A percentile compares a stretch with the other conserved stretches of the same genome.
phyloP scores from a whole-genome alignment of 2,113 vertebrate species.

The Micronycteris hirsuta region DNA sequence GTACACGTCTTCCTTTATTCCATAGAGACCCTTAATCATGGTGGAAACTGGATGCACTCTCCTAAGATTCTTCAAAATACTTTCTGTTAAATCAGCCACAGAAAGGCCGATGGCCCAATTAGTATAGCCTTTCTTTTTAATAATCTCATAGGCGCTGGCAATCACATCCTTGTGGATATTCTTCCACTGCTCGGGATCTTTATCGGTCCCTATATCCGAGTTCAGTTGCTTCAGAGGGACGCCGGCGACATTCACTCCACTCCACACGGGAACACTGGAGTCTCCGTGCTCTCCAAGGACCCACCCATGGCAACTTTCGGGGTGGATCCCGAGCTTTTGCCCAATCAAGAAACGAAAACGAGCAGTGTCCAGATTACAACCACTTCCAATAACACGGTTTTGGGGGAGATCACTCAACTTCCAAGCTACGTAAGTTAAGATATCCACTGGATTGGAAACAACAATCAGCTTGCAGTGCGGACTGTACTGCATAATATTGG shows the following conservation, averaged over 20 bases:
- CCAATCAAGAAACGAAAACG: conserved; percentile 89
- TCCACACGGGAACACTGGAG: conserved; percentile 54
- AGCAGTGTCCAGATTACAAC: conserved; percentile 89
- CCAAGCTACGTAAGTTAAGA: conserved; percentile 89
- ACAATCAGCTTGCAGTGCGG: conserved; percentile 50
- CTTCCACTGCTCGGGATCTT: conserved; percentile 91
- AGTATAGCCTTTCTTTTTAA: conserved; percentile 96
- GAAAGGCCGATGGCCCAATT: conserved; percentile 97
- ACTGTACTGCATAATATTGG: background rate
- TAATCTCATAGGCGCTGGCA: conserved; percentile 95
- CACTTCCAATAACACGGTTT: conserved; percentile 86
- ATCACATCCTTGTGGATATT: conserved; percentile 90
- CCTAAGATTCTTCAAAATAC: conserved; percentile 89
- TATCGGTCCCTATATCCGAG: conserved; percentile 84
- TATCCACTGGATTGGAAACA: conserved; percentile 81
- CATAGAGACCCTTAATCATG: conserved; percentile 91
- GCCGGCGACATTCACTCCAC: conserved; percentile 31
- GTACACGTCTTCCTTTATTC: conserved; percentile 92
- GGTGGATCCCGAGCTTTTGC: conserved; percentile 85
- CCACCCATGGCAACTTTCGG: conserved; percentile 74
- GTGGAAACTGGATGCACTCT: conserved; percentile 95
- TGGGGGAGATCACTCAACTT: conserved; percentile 87
- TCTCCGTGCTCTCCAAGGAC: conserved; percentile 64
- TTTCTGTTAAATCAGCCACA: conserved; percentile 93
- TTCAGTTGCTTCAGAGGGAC: conserved; percentile 86